phyloP scores from a whole-genome alignment of 37 sponge, comb jelly and placozoan species.

The Theonella swinhoei region DNA sequence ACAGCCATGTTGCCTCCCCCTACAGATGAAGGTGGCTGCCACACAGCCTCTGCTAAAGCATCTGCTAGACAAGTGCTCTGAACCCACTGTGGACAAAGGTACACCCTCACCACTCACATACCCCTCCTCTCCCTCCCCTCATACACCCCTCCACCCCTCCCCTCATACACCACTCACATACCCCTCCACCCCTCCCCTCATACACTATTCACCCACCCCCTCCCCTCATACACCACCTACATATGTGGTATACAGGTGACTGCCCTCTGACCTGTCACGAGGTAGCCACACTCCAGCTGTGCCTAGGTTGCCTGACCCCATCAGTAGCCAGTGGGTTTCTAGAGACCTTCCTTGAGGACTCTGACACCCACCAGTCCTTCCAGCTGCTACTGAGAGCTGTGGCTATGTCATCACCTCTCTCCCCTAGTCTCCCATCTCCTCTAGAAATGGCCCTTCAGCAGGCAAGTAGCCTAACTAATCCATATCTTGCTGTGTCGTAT shows the following conservation, averaged over 20 bases:
- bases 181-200: neutral
- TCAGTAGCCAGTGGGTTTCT: constrained; percentile 25
- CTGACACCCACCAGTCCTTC: constrained; percentile 13
- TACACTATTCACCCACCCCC: neutral
- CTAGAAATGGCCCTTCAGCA: constrained; percentile 45
- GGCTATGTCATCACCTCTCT: neutral
- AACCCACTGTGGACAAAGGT: neutral
- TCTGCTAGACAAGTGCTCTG: constrained; percentile 12
- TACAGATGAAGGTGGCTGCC: constrained; percentile 1
- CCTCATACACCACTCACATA: neutral
- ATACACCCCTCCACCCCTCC: neutral
- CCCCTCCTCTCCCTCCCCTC: neutral
- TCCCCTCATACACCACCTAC: neutral
- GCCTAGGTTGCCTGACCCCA: constrained; percentile 36
- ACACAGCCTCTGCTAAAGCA: constrained; percentile 2
- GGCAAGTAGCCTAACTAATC: neutral
- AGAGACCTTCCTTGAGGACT: neutral
- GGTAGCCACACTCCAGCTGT: constrained; percentile 6
- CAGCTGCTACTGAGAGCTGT: constrained; percentile 25
- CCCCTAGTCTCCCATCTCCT: constrained; percentile 25
- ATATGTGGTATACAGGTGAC: too few relatives aligned
- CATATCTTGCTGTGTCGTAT: neutral
- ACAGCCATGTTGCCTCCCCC: neutral
- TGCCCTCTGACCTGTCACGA: neutral
- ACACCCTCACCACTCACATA: neutral